phyloP scores from a whole-genome alignment of 2,113 vertebrate genomes.

The Pachyramphus minor region DNA sequence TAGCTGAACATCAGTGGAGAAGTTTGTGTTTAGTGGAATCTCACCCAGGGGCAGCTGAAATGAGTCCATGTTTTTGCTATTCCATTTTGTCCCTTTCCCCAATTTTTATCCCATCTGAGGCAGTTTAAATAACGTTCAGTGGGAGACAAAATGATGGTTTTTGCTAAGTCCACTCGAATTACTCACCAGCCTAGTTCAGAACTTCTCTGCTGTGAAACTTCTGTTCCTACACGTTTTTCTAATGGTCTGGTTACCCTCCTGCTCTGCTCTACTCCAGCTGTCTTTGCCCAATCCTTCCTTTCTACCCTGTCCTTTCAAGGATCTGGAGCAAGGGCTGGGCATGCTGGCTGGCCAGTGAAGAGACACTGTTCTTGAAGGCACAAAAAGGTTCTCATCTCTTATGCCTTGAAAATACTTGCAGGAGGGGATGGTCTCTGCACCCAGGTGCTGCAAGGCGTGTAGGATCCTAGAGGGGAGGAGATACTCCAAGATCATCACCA shows the following conservation, averaged over 20 bases:
- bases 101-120: neutral
- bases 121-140: neutral
- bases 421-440: neutral
- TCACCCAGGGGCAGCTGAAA: neutral
- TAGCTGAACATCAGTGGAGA: neutral
- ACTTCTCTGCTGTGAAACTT: neutral
- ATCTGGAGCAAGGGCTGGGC: neutral
- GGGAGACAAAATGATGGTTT: neutral
- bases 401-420: neutral
- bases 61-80: neutral
- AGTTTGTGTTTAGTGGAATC: neutral
- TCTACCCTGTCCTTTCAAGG: neutral
- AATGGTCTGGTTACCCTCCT: neutral
- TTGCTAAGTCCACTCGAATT: neutral
- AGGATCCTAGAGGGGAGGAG: neutral
- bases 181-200: neutral
- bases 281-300: neutral
- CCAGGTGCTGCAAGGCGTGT: no score
- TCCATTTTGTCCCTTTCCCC: neutral
- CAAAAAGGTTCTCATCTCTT: neutral
- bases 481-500: neutral
- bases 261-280: neutral
- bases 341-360: neutral
- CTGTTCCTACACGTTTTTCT: neutral
- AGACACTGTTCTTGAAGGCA: neutral